Base-by-base conservation (phyloP, 2,113 vertebrate genomes). In the Sebastes fasciatus region DNA sequence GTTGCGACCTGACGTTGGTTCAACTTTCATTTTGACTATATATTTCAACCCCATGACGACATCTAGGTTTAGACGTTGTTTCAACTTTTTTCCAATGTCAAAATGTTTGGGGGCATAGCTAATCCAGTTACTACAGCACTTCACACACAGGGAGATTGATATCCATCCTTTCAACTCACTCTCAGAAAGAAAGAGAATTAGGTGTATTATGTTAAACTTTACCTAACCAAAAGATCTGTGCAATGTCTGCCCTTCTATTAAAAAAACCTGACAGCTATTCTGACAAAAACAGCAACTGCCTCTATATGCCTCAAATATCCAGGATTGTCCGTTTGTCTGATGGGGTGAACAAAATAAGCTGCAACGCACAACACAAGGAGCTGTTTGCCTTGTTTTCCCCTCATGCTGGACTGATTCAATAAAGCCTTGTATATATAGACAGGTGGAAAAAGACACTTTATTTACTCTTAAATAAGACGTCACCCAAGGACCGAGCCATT, bases 391-490 rank as follows among this genome's bases (percentile, higher is more conserved):
- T 67, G 9, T 74, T 66, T 67, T 19, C 34, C 46, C 49, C 23
- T 71, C 69, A n/a, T 43, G 11, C 40, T 54, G 71, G 40, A 65
- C 21, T 67, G 49, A 80, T 77, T 73, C 19, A 66, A 74, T 73
- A 77, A 73, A 52, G n/a, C 13, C 26, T 19, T 55, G 43, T 46
- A 54, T 5, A 48, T 34, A 34, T 34, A 34, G 14, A 65, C 60
- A 52, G 60, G 42, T 74, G 43, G 34, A 82, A 82, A 79, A 70
- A 76, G 23, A 42, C 21, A 61, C 43, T 85, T 68, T 83, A 70
- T 80, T 2, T 55, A 26, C 75, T 82, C 57, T 79, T 83, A 80
- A 80, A 80, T 58, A 70, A 77, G 21, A 84, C 0, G 2, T 54
- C 40, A 1, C 55, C 61, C 82, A 74, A 71, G 77, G n/a, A 40